Evolutionary conservation across 2,888 invertebrate species (phyloP), one percentile per base, ranked within the genome.

Genomic region (Synanthedon tipuliformis): DNA sequence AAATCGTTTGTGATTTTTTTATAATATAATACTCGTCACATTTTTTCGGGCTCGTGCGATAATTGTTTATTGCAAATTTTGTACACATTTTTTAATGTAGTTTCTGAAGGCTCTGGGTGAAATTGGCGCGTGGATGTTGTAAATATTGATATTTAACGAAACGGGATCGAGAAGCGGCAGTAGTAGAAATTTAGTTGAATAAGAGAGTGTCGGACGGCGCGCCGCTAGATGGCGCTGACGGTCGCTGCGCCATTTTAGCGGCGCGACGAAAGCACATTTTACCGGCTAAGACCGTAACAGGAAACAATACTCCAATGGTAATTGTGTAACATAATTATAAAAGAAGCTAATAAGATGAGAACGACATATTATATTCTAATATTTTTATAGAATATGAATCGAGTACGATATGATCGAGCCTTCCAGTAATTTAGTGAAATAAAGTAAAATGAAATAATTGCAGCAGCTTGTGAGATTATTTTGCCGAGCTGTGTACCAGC

Each of bases 321-420:
- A 75, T 73, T 75, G 78, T 78, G 75, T 78, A 77, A 78, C 76
- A 40, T 41, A 50, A 51, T 41, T 76, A 75, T 73, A 69, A 74
- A n/a, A 74, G 50, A 78, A 70, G 69, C 73, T 78, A 76, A 70
- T 69, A 74, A 74, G 72, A 74, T 72, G 70, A 70, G 65, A 71
- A 70, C 70, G 72, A 76, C 74, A 73, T 73, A 69, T 63, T 72
- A 76, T 85, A 83, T 84, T 85, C 84, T 84, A 86, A 86, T 86
- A 86, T 85, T 87, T 87, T 87, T 87, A 86, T 86, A 86, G 86
- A 83, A 82, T 84, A 83, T 80, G 78, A 82, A 79, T 71, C 70
- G 71, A 75, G 71, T 82, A 84, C 78, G 74, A 83, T 82, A 83
- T 83, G 82, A 86, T 80, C 81, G 75, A 86, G 86, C 86, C 86